Conservation (phyloP, 2,113 vertebrate species). For the Saccopteryx bilineata region DNA sequence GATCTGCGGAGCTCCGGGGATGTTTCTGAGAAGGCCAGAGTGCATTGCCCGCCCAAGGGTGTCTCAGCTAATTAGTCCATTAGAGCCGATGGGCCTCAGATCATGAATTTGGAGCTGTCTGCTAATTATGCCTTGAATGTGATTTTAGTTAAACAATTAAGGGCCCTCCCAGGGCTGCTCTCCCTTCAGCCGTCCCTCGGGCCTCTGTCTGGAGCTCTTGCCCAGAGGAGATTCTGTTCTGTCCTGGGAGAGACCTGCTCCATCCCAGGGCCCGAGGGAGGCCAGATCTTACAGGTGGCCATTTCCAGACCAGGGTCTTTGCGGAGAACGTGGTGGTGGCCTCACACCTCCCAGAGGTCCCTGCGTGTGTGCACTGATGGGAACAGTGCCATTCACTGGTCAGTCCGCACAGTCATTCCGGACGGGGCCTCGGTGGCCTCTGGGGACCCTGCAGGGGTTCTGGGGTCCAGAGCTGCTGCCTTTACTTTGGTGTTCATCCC, state of each 20-base stretch:
- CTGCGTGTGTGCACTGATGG: neutral
- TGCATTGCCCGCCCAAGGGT: conserved; percentile 82
- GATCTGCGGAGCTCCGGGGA: conserved; percentile 69
- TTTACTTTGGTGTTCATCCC: neutral
- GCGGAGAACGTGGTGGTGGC: neutral
- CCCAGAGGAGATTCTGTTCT: neutral
- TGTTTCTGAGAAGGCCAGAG: conserved; percentile 78
- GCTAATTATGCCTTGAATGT: conserved; percentile 88
- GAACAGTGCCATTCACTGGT: rapidly evolving
- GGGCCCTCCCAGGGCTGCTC: conserved; percentile 85
- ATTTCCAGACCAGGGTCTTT: neutral
- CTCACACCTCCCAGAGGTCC: neutral
- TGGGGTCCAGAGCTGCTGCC: neutral
- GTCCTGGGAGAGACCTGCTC: neutral
- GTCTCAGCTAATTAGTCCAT: conserved; percentile 87
- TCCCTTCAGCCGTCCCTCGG: conserved; percentile 79
- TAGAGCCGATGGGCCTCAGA: conserved; percentile 83
- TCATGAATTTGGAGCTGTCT: conserved; percentile 86
- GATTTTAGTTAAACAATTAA: conserved; percentile 88
- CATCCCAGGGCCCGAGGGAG: neutral
- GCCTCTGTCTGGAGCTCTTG: conserved; percentile 1
- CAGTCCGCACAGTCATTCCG: neutral
- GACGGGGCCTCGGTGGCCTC: neutral
- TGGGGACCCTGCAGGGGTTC: neutral
- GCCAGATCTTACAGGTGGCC: neutral